Percentiles rank a stretch among this genome's conserved stretches.
These are phyloP conservation scores for Pemphredon lugubris DNA, from an alignment of 2,888 invertebrate species.

Conservation along the genomic window DNA sequence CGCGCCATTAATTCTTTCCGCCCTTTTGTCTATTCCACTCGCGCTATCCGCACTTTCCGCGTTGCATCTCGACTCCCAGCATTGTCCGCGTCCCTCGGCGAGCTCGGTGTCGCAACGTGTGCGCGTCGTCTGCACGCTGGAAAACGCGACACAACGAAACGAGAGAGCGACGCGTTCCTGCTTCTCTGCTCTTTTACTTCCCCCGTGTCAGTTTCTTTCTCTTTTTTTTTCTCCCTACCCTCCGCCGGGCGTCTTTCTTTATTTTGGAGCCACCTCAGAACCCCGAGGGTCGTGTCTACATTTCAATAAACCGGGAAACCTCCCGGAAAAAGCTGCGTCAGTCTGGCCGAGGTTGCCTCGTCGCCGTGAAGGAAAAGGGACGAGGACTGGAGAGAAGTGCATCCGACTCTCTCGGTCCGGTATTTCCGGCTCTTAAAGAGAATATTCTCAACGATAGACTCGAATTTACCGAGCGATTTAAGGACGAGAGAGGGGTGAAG, in stretches of 20 bases:
- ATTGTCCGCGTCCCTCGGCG: conserved; percentile 32
- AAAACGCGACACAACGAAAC: too few species aligned
- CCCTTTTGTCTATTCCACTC: conserved; percentile 64
- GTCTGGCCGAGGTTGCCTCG: conserved; percentile 14
- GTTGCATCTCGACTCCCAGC: conserved; percentile 24
- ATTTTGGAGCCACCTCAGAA: not conserved
- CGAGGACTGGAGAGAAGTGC: not conserved
- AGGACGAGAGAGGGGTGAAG: too few species aligned
- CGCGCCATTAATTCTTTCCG: conserved; percentile 71
- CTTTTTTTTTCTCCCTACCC: not conserved
- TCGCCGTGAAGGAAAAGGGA: not conserved
- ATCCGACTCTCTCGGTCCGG: not conserved
- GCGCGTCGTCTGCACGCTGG: not conserved
- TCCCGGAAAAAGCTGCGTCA: conserved; percentile 16
- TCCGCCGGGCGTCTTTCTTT: not conserved
- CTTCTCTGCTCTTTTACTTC: not conserved
- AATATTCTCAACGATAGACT: too few species aligned
- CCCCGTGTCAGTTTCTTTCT: not conserved
- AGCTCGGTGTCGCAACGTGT: not conserved
- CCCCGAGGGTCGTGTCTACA: conserved; percentile 13
- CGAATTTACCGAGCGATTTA: too few species aligned
- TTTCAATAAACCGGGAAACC: conserved; percentile 30
- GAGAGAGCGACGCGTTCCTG: not conserved
- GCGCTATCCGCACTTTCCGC: conserved; percentile 24
- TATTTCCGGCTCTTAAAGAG: too few species aligned